A percentile compares a stretch with the other conserved stretches of the same genome.
Conservation (phyloP, 1,140 invertebrate species). For the Phthorimaea operculella region DNA sequence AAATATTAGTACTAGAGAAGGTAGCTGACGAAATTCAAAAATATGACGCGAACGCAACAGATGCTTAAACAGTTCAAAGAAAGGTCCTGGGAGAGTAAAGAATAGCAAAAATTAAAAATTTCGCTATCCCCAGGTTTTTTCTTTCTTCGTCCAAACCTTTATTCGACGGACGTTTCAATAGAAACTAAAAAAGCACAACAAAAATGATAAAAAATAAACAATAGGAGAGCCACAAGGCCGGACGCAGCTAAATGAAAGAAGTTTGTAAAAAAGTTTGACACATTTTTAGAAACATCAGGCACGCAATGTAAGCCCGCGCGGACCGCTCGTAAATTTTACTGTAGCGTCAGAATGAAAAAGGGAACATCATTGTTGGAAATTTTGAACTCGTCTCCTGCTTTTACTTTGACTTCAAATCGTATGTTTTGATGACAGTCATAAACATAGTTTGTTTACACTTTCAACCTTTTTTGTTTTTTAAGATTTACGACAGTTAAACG, state of each 20-base stretch:
- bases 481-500: too few relatives aligned
- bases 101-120: slow-evolving; percentile 14
- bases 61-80: too few relatives aligned
- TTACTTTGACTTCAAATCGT: slow-evolving; percentile 43
- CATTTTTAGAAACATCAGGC: slow-evolving; percentile 66
- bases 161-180: slow-evolving; percentile 54
- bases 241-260: slow-evolving; percentile 64
- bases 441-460: background rate
- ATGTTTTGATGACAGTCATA: background rate
- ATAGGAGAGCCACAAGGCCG: slow-evolving; percentile 58
- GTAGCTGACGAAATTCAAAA: too few relatives aligned
- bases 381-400: slow-evolving; percentile 46
- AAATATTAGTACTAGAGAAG: too few relatives aligned
- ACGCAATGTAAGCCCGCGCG: slow-evolving; percentile 51
- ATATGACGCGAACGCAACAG: too few relatives aligned
- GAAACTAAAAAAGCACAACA: slow-evolving; percentile 35
- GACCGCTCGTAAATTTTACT: slow-evolving; percentile 58
- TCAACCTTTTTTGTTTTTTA: background rate
- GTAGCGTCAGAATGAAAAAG: slow-evolving; percentile 66
- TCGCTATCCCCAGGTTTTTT: slow-evolving; percentile 30
- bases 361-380: slow-evolving; percentile 64
- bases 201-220: slow-evolving; percentile 59
- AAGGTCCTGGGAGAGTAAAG: too few relatives aligned
- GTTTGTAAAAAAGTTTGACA: slow-evolving; percentile 66
- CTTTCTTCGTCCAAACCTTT: slow-evolving; percentile 27